A percentile compares a stretch with the other conserved stretches of the same genome.
phyloP scores from a whole-genome alignment of 1,140 invertebrate genomes.

The Akabosia matsudoensis region DNA sequence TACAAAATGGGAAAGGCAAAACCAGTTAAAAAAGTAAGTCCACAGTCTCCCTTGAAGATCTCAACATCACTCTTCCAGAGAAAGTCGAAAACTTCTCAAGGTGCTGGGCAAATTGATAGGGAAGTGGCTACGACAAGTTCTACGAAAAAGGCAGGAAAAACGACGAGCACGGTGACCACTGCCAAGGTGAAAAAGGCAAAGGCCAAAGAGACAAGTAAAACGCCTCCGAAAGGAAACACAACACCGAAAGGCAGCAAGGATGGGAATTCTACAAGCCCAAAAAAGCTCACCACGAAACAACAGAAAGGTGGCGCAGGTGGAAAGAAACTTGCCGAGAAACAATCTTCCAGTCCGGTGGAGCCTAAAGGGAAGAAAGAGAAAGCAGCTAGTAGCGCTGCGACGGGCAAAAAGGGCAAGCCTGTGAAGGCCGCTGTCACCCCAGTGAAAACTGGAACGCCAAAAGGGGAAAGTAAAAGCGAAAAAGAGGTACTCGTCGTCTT shows the following conservation, averaged over 20 bases:
- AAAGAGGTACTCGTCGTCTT: background rate
- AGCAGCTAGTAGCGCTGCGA: background rate
- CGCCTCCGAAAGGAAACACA: slow-evolving; percentile 19
- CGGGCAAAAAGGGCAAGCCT: background rate
- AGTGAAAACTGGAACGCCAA: background rate
- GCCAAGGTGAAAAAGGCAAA: background rate
- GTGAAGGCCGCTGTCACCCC: background rate
- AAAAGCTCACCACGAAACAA: background rate
- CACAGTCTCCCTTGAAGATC: slow-evolving; percentile 37
- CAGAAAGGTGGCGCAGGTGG: background rate
- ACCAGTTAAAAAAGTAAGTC: slow-evolving; percentile 32
- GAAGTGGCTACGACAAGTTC: background rate
- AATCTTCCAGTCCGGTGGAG: background rate
- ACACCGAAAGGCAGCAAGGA: slow-evolving; percentile 1
- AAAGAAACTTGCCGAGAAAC: slow-evolving; percentile 15
- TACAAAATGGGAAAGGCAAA: slow-evolving; percentile 46
- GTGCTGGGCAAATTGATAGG: slow-evolving; percentile 15
- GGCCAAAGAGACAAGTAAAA: background rate
- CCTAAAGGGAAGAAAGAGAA: slow-evolving; percentile 24
- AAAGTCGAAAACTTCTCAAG: slow-evolving; percentile 23
- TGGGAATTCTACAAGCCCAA: background rate
- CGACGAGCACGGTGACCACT: background rate
- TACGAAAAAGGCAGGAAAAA: background rate
- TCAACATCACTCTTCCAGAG: slow-evolving; percentile 43
- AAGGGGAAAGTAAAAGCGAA: slow-evolving; percentile 3